Conservation (phyloP, 2,797 vertebrate species). For the Pangasius sanitwongsei region DNA sequence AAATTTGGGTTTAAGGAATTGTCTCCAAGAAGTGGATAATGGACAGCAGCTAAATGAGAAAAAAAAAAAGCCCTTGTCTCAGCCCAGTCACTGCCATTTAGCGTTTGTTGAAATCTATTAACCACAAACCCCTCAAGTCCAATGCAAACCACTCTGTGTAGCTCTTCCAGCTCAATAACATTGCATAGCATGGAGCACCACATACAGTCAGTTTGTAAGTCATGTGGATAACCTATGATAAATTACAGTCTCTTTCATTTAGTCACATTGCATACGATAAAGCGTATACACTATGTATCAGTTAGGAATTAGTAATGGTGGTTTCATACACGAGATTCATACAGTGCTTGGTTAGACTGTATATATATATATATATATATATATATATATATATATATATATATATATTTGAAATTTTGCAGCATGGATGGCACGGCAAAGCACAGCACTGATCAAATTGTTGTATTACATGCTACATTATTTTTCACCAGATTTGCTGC, state of each 20-base stretch:
- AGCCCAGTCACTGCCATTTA: conserved; percentile 39
- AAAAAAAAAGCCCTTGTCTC: conserved; percentile 30
- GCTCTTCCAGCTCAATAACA: conserved; percentile 49
- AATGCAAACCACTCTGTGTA: conserved; percentile 55
- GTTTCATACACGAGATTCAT: conserved; percentile 7
- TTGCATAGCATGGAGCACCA: conserved; percentile 41
- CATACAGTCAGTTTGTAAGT: conserved; percentile 21
- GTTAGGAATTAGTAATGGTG: background rate
- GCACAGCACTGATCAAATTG: background rate
- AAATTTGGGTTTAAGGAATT: conserved; percentile 25
- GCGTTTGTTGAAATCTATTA: conserved; percentile 55
- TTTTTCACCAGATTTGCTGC: background rate
- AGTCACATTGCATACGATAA: background rate
- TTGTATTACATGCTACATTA: background rate
- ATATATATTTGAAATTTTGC: background rate
- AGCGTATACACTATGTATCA: background rate
- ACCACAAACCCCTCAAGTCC: conserved; percentile 65
- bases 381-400: background rate
- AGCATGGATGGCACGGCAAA: background rate
- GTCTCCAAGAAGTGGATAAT: conserved; percentile 45
- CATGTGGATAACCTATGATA: conserved; percentile 16
- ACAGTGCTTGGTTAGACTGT: background rate
- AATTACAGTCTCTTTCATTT: conserved; percentile 1
- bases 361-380: background rate
- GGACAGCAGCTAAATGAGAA: conserved; percentile 47